Conservation (phyloP, 2,113 vertebrate genomes). For the Phoenicopterus ruber region DNA sequence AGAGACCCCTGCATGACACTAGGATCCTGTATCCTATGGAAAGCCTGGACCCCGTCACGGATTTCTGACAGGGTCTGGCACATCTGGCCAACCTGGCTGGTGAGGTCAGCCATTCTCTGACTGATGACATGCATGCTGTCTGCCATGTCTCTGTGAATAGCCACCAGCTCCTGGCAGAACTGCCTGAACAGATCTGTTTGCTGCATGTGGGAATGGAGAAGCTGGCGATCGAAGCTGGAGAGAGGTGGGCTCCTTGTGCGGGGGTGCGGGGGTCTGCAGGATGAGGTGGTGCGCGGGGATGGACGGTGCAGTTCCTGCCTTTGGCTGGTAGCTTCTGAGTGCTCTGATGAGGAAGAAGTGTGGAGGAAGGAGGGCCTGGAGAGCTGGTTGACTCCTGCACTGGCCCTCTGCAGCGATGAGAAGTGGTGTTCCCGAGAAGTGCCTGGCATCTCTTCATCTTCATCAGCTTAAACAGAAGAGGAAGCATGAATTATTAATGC, state of each 20-base stretch:
- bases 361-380: constrained; percentile 48
- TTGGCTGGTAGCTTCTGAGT: constrained; percentile 26
- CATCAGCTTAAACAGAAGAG: constrained; percentile 74
- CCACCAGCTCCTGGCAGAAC: constrained; percentile 75
- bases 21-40: neutral
- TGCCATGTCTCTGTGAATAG: constrained; percentile 72
- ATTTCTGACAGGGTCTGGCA: constrained; percentile 72
- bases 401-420: constrained; percentile 4
- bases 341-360: constrained; percentile 58
- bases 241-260: neutral
- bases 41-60: constrained; percentile 60
- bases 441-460: constrained; percentile 68
- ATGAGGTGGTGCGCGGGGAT: neutral
- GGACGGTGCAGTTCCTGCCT: constrained; percentile 57
- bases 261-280: constrained; percentile 40
- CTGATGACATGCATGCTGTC: constrained; percentile 62
- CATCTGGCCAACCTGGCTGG: constrained; percentile 63
- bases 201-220: constrained; percentile 61
- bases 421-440: constrained; percentile 54
- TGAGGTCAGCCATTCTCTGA: constrained; percentile 70
- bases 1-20: neutral
- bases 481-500: constrained; percentile 33
- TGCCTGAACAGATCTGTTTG: constrained; percentile 70
- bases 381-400: constrained; percentile 33
- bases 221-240: constrained; percentile 58